Evolutionary conservation across 2,888 invertebrate genomes (phyloP), one percentile per base, ranked within the genome.

Genomic region (Zhuqinia jingwanae): DNA sequence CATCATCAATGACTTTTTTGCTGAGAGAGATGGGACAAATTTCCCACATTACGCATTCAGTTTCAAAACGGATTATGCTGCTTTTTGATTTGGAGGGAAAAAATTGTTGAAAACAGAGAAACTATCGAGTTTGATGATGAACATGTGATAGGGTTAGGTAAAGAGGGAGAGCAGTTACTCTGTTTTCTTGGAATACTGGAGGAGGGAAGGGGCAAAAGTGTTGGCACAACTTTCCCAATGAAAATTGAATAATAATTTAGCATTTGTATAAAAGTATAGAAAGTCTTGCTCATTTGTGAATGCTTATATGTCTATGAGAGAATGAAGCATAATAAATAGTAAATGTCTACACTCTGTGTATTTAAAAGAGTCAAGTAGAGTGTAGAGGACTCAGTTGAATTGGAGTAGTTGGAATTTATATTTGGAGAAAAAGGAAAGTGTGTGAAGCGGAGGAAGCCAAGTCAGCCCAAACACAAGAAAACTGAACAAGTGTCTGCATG

Each of bases 211-310:
- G n/a, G n/a, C n/a, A 79, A 68, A 80, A 20, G 53, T 53, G 68
- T 68, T 65, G 80, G 68, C 36, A 68, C 68, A 80, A 80, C 80
- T 70, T 80, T 68, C 56, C 20, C 80, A 68, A 70, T 68, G 80
- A 68, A 73, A 80, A 80, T 80, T 68, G 80, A 80, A 80, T 68
- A 80, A 68, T 80, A 80, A 80, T 80, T 80, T 80, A 80, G 80
- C 80, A 70, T 68, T 47, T 17, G 27, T 47, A 47, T 25, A 81
- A 82, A 50, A 70, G 36, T 6, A 58, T 17, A 73, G 13, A 42
- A 73, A 11, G 30, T 30, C n/a, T 30, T 65, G 50, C 25, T 27
- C 79, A 13, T 76, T n/a, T 53, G 78, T 60, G n/a, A n/a, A n/a
- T n/a, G 60, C 60, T 47, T 63, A 79, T 50, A 45, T 27, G 63